Conservation (phyloP, 2,888 invertebrate species). For the Cheilosia grossa region DNA sequence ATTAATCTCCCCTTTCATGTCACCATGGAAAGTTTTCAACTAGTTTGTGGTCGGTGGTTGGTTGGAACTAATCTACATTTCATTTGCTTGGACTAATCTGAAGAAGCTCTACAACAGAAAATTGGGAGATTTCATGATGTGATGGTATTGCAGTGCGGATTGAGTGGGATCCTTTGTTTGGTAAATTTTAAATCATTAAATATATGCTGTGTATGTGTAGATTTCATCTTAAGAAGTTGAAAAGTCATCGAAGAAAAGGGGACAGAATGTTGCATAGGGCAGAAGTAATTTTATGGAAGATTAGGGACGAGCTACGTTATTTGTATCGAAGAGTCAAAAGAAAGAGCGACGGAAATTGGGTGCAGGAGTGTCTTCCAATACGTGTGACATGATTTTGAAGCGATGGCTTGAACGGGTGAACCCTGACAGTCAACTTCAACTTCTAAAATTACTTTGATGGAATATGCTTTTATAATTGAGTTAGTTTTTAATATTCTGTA, state of each 20-base stretch:
- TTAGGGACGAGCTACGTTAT: too few relatives aligned
- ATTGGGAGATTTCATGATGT: slow-evolving; percentile 46
- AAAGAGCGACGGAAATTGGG: too few relatives aligned
- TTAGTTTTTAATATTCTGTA: too few relatives aligned
- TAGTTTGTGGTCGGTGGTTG: slow-evolving; percentile 46
- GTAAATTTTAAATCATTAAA: not conserved
- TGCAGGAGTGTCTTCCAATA: too few relatives aligned
- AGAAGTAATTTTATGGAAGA: too few relatives aligned
- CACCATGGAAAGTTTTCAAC: slow-evolving; percentile 19
- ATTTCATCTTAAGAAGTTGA: slow-evolving; percentile 13
- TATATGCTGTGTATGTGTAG: not conserved
- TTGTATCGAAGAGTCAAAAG: too few relatives aligned
- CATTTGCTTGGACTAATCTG: slow-evolving; percentile 54
- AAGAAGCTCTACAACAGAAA: slow-evolving; percentile 48
- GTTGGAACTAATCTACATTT: slow-evolving; percentile 57
- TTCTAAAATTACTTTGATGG: too few relatives aligned
- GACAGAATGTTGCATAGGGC: too few relatives aligned
- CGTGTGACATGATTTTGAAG: too few relatives aligned
- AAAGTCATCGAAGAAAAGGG: not conserved
- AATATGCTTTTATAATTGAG: too few relatives aligned
- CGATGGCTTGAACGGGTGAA: too few relatives aligned
- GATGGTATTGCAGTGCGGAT: slow-evolving; percentile 15
- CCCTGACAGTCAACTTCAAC: too few relatives aligned
- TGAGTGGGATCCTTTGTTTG: slow-evolving; percentile 18
- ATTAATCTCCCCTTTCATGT: slow-evolving; percentile 54